A percentile compares a stretch with the other conserved stretches of the same genome.
phyloP scores from a whole-genome alignment of 2,113 vertebrate species.

The Coptodon bakossiorum region DNA sequence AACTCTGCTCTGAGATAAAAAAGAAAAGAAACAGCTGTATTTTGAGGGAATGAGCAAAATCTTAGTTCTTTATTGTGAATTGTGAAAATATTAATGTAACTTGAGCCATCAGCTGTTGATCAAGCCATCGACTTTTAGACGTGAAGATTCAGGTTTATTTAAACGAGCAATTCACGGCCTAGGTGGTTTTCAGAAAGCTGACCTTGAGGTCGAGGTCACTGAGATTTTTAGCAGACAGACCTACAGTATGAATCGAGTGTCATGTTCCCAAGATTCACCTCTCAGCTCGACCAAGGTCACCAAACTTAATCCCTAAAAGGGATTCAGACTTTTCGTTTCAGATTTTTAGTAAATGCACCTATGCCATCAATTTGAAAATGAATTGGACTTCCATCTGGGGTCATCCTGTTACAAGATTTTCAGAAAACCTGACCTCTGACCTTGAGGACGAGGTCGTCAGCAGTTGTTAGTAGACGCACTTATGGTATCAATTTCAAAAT shows the following conservation, averaged over 20 bases:
- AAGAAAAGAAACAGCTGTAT: not conserved
- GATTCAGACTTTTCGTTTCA: fast-evolving
- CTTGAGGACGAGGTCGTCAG: fast-evolving
- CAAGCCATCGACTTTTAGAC: not conserved
- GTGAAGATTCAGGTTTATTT: not conserved
- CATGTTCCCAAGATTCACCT: not conserved
- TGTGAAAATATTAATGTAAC: not conserved
- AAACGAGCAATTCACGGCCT: not conserved
- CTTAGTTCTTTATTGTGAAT: not conserved
- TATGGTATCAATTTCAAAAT: not conserved
- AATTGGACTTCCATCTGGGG: not conserved
- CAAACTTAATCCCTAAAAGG: not conserved
- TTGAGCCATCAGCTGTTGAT: not conserved
- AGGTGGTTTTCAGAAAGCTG: not conserved
- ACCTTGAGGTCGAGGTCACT: not conserved
- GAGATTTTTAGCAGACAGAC: fast-evolving
- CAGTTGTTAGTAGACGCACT: not conserved
- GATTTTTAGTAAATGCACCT: not conserved
- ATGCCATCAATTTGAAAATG: not conserved
- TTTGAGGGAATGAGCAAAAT: not conserved
- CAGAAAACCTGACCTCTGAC: not conserved
- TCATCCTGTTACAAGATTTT: not conserved
- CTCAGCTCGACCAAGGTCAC: not conserved
- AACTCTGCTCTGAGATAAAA: not conserved
- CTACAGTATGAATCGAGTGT: fast-evolving